Percentiles rank a stretch among this genome's conserved stretches.
These are phyloP conservation scores for Limnothrissa miodon DNA, from an alignment of 2,113 vertebrate genomes.

Conservation along the genomic window DNA sequence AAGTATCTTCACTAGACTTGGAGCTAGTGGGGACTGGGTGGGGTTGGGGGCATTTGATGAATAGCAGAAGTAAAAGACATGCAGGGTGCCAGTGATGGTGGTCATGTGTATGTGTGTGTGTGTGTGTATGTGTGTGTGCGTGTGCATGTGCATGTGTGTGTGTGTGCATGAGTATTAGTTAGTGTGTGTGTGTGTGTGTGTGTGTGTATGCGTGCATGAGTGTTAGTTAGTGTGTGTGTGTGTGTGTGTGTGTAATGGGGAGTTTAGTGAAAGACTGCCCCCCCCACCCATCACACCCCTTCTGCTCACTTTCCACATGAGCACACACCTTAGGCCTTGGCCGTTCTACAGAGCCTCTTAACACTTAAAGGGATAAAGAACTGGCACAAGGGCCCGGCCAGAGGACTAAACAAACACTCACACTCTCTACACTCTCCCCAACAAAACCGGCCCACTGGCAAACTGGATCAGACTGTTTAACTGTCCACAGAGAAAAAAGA, in stretches of 20 bases:
- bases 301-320: slow-evolving; percentile 67
- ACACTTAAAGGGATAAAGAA: slow-evolving; percentile 69
- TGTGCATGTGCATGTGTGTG: slow-evolving; percentile 34
- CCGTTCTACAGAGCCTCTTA: slow-evolving; percentile 45
- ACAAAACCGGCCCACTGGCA: slow-evolving; percentile 58
- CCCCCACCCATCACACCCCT: slow-evolving; percentile 37
- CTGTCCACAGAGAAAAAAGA: slow-evolving; percentile 54
- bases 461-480: slow-evolving; percentile 73
- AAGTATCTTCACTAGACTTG: neutral
- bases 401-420: slow-evolving; percentile 68
- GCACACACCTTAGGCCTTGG: slow-evolving; percentile 55
- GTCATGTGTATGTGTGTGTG: neutral
- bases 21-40: no score
- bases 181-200: no score
- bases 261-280: slow-evolving; percentile 65
- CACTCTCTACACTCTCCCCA: slow-evolving; percentile 41
- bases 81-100: neutral
- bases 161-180: no score
- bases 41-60: neutral
- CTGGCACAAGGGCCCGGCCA: slow-evolving; percentile 54
- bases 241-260: slow-evolving; percentile 44
- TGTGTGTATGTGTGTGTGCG: neutral
- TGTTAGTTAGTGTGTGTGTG: slow-evolving; percentile 25
- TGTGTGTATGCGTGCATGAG: neutral
- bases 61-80: neutral